Evolutionary conservation across 2,797 vertebrate genomes (phyloP).

Genomic region (Gallirallus australis): DNA sequence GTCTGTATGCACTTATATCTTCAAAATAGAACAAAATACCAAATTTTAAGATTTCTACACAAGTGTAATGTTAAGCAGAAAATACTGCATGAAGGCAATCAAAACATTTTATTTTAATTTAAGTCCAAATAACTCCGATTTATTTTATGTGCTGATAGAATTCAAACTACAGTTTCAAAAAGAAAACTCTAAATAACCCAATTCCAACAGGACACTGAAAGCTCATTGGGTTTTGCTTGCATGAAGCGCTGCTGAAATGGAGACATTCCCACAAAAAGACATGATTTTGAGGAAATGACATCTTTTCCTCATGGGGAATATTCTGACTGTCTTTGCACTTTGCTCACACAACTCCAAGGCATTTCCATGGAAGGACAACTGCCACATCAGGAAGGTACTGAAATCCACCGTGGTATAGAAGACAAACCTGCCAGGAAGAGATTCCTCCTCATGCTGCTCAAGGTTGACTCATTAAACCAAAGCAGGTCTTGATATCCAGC

Average conservation of each 20-base stretch:
- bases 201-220: neutral
- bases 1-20: neutral
- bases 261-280: neutral
- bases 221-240: neutral
- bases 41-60: neutral
- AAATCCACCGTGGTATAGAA: neutral
- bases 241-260: neutral
- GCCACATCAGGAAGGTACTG: fast-evolving
- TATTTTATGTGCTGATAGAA: neutral
- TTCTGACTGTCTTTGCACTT: neutral
- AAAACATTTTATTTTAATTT: conserved; percentile 11
- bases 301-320: neutral
- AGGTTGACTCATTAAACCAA: neutral
- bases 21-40: neutral
- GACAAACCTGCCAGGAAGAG: neutral
- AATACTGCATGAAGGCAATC: neutral
- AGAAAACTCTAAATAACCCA: neutral
- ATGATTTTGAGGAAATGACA: neutral
- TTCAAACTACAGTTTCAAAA: neutral
- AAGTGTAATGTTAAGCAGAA: neutral
- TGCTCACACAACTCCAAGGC: neutral
- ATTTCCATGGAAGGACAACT: neutral
- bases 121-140: neutral
- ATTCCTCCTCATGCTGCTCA: neutral
- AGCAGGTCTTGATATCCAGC: neutral